phyloP scores from a whole-genome alignment of 2,888 invertebrate species.

The Cinara cedri region DNA sequence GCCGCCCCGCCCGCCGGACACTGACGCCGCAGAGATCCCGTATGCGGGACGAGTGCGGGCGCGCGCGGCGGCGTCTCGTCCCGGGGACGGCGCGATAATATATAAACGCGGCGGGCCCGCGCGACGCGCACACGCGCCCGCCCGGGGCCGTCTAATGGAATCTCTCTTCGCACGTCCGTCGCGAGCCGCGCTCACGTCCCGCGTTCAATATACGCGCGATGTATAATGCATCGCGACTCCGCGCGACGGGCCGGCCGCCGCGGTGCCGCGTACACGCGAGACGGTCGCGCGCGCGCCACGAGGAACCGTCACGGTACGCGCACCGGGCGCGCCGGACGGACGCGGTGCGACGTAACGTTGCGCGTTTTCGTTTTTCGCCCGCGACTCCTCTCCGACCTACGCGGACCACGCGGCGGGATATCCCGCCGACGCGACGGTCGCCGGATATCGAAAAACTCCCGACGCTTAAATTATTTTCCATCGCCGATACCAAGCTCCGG shows the following conservation, averaged over 20 bases:
- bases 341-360: not conserved
- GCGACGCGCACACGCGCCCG: slow-evolving; percentile 1
- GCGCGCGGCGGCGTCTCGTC: no score
- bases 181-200: slow-evolving; percentile 43
- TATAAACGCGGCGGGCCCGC: not conserved
- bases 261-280: not conserved
- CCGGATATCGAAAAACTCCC: slow-evolving; percentile 11
- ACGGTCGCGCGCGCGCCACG: not conserved
- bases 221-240: slow-evolving; percentile 49
- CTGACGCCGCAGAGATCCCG: not conserved
- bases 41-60: no score
- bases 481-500: no score
- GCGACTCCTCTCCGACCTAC: no score
- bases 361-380: not conserved
- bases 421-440: no score
- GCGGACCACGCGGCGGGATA: no score
- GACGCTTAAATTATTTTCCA: not conserved
- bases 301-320: slow-evolving; percentile 5
- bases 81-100: no score
- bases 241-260: not conserved
- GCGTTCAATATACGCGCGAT: slow-evolving; percentile 50
- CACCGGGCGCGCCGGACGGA: not conserved
- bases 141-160: slow-evolving; percentile 37
- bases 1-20: not conserved
- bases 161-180: slow-evolving; percentile 50